Base-by-base conservation (phyloP, 2,113 vertebrate genomes). In the Zosterops pallidus region DNA sequence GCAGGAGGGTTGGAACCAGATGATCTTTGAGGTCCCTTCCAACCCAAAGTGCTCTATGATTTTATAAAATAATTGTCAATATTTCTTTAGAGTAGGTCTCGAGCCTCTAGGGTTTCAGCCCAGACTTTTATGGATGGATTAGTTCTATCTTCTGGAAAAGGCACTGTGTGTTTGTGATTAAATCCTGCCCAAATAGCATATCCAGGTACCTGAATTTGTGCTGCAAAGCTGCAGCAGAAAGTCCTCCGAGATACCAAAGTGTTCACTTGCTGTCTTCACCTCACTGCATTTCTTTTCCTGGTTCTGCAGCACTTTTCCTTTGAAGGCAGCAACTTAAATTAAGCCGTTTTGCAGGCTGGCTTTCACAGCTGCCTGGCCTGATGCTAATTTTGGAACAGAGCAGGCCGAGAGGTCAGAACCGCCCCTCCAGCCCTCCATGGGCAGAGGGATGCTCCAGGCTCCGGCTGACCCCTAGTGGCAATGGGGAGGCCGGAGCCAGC, bases 401-500 rank as follows among this genome's bases (percentile, higher is more conserved):
- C 37, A 92, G 68, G 39, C 57, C 14, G 46, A 55, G 55, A 78
- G 64, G 68, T 90, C 71, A 77, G 49, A 33, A 13, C 49, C 22
- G 12, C 35, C 63, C 35, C 41, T 90, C 29, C 70, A 7, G 47
- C 28, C 33, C 19, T 47, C 14, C 42, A 24, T 37, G 33, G 2
- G 12, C 52, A 4, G 65, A 49, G 50, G 42, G 20, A 74, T 95
- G 86, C 80, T 31, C 46, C 15, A 90, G 88, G 92, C 79, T 96
- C 72, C 72, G 70, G 29, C 71, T 96, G 85, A 92, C 91, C 60
- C 16, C 94, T 97, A 67, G 77, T 86, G 82, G 92, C 20, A 64
- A 13, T 11, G 5, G 9, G 5, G 5, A 53, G 14, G 14, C n/a
- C 10, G n/a, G 42, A 35, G 20, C 55, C 12, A 19, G 47, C 18